Base-by-base conservation (phyloP, 2,113 vertebrate genomes). In the Mirounga angustirostris region DNA sequence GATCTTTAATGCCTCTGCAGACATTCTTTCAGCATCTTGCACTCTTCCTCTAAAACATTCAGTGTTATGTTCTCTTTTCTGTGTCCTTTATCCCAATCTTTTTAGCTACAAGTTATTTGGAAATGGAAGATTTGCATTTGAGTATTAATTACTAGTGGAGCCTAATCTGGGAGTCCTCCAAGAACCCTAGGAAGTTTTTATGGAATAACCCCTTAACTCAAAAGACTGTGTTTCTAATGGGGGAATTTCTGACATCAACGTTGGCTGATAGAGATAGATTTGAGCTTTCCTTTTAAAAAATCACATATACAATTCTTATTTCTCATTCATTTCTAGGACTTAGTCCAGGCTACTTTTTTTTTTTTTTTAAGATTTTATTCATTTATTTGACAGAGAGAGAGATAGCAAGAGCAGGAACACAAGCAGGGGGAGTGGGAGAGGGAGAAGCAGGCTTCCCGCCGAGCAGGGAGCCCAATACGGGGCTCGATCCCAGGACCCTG, bases 41-140 rank as follows among this genome's bases (percentile, higher is more conserved):
- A n/a, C 16, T 52, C 79, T 24, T 28, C n/a, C 30, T 19, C 63
- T 52, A 76, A 76, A 81, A 82, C 43, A 28, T 33, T 74, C 43
- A 71, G 58, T 36, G 22, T 26, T 61, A 7, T 40, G 21, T 63
- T 65, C 43, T 76, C 24, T 40, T 76, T 93, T 69, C 56, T 36
- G 7, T 97, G 30, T 84, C 15, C 22, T 58, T 79, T 65, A 61
- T 81, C 54, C 46, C 40, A 89, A 24, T 22, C 43, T 21, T 92
- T 97, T 90, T 58, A 85, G 73, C 89, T 81, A 86, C 12, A 28
- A 36, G 24, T 69, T 91, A 76, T 80, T 92, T 95, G 61, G 69
- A 97, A 96, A 79, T 58, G 50, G 71, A 89, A 93, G 89, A 86
- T 97, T 94, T 93, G 46, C 79, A 84, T n/a, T 89, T 85, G 43